Evolutionary conservation across 2,888 invertebrate species (phyloP).

Genomic region (Drosophila paracracens): DNA sequence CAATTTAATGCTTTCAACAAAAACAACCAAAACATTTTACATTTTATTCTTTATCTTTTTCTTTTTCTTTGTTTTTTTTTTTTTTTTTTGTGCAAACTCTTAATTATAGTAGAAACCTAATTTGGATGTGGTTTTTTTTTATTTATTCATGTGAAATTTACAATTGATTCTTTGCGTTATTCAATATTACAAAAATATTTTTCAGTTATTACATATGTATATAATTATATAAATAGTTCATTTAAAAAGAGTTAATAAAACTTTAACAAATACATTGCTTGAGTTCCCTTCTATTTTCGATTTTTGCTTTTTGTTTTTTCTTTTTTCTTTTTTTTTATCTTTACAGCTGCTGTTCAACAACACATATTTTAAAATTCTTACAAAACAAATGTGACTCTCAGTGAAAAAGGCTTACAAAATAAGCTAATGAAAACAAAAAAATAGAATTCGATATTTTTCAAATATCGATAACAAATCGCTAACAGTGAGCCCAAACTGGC

Average conservation of each 20-base stretch:
- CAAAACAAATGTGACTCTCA: slow-evolving; percentile 53
- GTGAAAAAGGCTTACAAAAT: slow-evolving; percentile 56
- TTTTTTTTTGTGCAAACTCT: slow-evolving; percentile 48
- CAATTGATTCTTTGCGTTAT: slow-evolving; percentile 46
- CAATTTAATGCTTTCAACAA: slow-evolving; percentile 25
- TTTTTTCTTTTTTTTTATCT: slow-evolving; percentile 39
- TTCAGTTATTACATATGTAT: slow-evolving; percentile 34
- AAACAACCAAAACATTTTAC: slow-evolving; percentile 51
- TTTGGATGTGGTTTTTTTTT: slow-evolving; percentile 33
- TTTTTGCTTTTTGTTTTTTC: slow-evolving; percentile 11
- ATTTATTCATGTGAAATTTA: slow-evolving; percentile 54
- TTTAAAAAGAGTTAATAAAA: slow-evolving; percentile 47
- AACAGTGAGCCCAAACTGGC: slow-evolving; percentile 44
- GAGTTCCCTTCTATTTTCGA: slow-evolving; percentile 17
- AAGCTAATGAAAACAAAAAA: slow-evolving; percentile 59
- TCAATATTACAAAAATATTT: slow-evolving; percentile 51
- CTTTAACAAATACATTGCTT: slow-evolving; percentile 65
- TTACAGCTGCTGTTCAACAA: slow-evolving; percentile 80
- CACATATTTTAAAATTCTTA: slow-evolving; percentile 51
- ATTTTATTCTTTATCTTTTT: slow-evolving; percentile 50
- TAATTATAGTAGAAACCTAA: slow-evolving; percentile 48
- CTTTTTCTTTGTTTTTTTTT: slow-evolving; percentile 31
- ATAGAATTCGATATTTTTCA: slow-evolving; percentile 57
- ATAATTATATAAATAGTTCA: slow-evolving; percentile 35
- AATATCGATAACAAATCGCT: slow-evolving; percentile 74